Evolutionary conservation across 2,113 vertebrate species (phyloP), one percentile per base, ranked within the genome.

Genomic region (Elgaria multicarinata): DNA sequence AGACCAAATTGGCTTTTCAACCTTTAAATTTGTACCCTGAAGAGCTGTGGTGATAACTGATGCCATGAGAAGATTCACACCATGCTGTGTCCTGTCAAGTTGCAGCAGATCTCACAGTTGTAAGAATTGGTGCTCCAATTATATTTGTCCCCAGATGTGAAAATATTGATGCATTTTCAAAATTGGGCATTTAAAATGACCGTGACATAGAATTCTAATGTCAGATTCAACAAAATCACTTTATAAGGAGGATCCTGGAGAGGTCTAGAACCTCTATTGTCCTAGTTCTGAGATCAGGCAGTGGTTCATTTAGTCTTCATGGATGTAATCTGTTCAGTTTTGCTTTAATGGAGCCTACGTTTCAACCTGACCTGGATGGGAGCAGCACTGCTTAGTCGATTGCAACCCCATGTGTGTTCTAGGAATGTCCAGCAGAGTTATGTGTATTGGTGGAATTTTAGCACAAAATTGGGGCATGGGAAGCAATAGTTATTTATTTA

Each of bases 281-380:
- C 86, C 14, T 55, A 12, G 3, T 71, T 91, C 77, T 92, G 58
- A 87, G 12, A 55, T 85, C 62, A 87, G 16, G 66, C 62, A 67
- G 0, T 3, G 53, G 1, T 81, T 36, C 5, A 18, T 62, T 42
- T 20, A 85, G 4, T 14, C 42, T 87, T 91, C 39, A 31, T 83
- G 24, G 33, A 55, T 16, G 20, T 46, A 77, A 77, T 77, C 42
- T 82, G 14, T 24, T 12, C 1, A 74, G 36, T 36, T 74, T 24
- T 76, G 7, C 39, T 6, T 39, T 76, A 14, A 31, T 76, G 39
- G 39, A 44, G 14, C 42, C 74, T 75, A 4, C 2, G 16, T 80
- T 80, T 80, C 46, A 58, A 39, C 58, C 39, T 33, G n/a, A 0
- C 55, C 22, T 42, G n/a, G 6, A 10, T 46, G 36, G 39, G 62